Conservation (phyloP, 2,888 invertebrate species). For the Heliconius charithonia region DNA sequence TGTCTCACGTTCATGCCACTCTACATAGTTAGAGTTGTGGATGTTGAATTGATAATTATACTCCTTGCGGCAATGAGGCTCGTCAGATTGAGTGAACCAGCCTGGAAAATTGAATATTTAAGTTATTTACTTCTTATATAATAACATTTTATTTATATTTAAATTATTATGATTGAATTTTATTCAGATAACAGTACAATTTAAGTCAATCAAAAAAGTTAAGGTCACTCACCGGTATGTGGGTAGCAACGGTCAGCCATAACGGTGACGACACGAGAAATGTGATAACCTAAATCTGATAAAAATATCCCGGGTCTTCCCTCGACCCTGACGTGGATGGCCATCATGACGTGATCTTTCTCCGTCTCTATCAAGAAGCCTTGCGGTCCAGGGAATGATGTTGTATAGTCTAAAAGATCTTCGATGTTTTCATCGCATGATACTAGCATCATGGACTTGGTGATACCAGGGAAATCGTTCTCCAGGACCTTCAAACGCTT, state of each 20-base stretch:
- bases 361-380: constrained; percentile 87
- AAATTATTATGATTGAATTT: background rate
- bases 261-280: constrained; percentile 92
- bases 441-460: constrained; percentile 88
- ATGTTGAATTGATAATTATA: constrained; percentile 91
- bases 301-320: constrained; percentile 91
- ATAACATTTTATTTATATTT: background rate
- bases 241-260: constrained; percentile 94
- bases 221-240: constrained; percentile 87
- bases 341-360: constrained; percentile 94
- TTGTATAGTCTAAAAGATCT: constrained; percentile 85
- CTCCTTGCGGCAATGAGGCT: constrained; percentile 90
- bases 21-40: constrained; percentile 89
- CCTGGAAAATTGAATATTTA: constrained; percentile 69
- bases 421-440: constrained; percentile 95
- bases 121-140: background rate
- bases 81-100: constrained; percentile 93
- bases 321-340: constrained; percentile 88
- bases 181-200: background rate
- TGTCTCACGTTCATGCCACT: constrained; percentile 93
- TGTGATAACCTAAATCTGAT: constrained; percentile 95
- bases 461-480: constrained; percentile 87
- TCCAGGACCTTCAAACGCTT: constrained; percentile 85
- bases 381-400: constrained; percentile 84
- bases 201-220: background rate